Conservation (phyloP, 2,888 invertebrate species). For the Pyrgus malvae region DNA sequence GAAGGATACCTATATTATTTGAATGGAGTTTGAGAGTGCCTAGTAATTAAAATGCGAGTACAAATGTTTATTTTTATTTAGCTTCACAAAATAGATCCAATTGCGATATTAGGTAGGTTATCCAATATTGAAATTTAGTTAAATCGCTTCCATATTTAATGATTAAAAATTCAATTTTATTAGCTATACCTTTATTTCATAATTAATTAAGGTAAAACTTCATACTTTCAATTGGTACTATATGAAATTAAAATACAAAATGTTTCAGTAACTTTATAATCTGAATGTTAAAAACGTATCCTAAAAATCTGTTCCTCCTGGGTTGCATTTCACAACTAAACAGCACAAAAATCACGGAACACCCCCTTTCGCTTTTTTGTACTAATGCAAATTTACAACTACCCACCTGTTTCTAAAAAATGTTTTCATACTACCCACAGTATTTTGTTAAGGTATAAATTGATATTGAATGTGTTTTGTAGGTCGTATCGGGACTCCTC, state of each 20-base stretch:
- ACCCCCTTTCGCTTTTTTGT: conserved; percentile 4
- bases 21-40: conserved; percentile 9
- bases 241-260: too few relatives aligned
- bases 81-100: neutral
- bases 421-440: neutral
- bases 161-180: too few relatives aligned
- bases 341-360: conserved; percentile 17
- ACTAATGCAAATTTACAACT: neutral
- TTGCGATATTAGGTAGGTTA: too few relatives aligned
- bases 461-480: conserved; percentile 34
- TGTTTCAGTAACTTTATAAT: neutral
- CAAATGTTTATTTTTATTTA: too few relatives aligned
- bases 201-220: too few relatives aligned
- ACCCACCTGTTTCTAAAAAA: neutral
- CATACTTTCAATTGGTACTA: too few relatives aligned
- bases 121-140: too few relatives aligned
- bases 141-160: too few relatives aligned
- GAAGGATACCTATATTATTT: too few relatives aligned
- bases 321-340: neutral
- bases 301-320: neutral
- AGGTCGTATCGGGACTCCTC: conserved; percentile 97
- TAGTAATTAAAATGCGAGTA: neutral
- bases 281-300: neutral
- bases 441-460: neutral
- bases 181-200: too few relatives aligned